Percentiles rank a stretch among this genome's conserved stretches.
Evolutionary conservation across 2,797 vertebrate species (phyloP).

Genomic region (Melanitta fusca): DNA sequence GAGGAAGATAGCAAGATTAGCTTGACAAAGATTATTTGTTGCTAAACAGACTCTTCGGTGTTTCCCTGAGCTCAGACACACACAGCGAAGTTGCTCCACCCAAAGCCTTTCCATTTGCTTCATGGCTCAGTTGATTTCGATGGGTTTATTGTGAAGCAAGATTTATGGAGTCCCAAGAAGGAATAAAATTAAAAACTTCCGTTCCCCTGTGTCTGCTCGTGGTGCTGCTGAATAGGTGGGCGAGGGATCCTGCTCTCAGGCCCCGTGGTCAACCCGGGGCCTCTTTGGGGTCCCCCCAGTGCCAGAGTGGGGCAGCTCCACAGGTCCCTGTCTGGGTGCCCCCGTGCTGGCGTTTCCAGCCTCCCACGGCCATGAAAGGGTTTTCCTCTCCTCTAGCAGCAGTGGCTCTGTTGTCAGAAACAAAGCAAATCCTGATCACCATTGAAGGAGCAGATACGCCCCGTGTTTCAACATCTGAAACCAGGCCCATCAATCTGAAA

Average conservation of each 20-base stretch:
- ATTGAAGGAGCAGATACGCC: constrained; percentile 20
- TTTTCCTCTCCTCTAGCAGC: neutral
- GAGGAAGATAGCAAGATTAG: constrained; percentile 45
- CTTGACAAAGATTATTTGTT: constrained; percentile 52
- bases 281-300: neutral
- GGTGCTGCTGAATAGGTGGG: neutral
- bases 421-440: constrained; percentile 40
- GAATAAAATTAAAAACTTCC: constrained; percentile 60
- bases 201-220: accelerated
- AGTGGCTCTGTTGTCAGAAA: neutral
- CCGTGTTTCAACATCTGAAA: constrained; percentile 50
- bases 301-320: accelerated
- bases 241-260: neutral
- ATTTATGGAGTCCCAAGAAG: constrained; percentile 57
- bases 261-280: accelerated
- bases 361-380: neutral
- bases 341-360: neutral
- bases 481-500: constrained; percentile 52
- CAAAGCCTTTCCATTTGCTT: constrained; percentile 48
- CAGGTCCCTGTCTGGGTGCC: neutral
- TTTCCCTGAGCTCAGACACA: neutral
- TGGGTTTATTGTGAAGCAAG: constrained; percentile 53
- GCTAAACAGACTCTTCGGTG: constrained; percentile 40
- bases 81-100: constrained; percentile 38
- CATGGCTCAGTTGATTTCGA: constrained; percentile 59